These are phyloP conservation scores for Epinotia ramella DNA, from an alignment of 2,888 invertebrate genomes.

Conservation along the genomic window DNA sequence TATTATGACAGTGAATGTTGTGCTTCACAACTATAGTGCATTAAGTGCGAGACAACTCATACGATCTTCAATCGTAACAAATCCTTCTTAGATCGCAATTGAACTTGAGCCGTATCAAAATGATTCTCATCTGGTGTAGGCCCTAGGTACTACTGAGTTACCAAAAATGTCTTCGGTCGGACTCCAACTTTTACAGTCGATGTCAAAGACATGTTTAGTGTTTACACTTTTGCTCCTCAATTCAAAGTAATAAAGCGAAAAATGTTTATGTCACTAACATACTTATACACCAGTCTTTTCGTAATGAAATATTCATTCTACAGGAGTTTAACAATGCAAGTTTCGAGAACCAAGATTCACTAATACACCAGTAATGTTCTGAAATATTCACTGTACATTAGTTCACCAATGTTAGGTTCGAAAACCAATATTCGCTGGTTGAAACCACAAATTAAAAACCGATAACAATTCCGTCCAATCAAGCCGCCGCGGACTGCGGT, in stretches of 20 bases:
- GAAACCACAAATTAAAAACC: slow-evolving; percentile 26
- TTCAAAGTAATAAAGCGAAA: too few relatives aligned
- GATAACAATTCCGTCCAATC: slow-evolving; percentile 35
- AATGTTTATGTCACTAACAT: too few relatives aligned
- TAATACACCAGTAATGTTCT: not conserved
- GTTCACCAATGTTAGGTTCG: not conserved
- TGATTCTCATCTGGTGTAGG: not conserved
- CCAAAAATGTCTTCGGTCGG: not conserved
- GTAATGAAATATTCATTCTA: too few relatives aligned
- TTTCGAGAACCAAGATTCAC: too few relatives aligned
- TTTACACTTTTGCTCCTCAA: too few relatives aligned
- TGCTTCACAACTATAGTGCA: not conserved
- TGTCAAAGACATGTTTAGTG: too few relatives aligned
- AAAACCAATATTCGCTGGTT: slow-evolving; percentile 5
- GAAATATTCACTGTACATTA: not conserved
- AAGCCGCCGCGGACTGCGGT: slow-evolving; percentile 11
- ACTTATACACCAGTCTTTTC: too few relatives aligned
- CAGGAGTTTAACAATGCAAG: too few relatives aligned
- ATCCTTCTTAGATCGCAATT: not conserved
- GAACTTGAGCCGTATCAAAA: not conserved
- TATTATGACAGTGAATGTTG: slow-evolving; percentile 6
- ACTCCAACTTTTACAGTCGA: too few relatives aligned
- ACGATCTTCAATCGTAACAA: not conserved
- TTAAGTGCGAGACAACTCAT: not conserved
- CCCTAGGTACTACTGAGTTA: not conserved